Conservation (phyloP, 2,113 vertebrate species). For the Takifugu bimaculatus region DNA sequence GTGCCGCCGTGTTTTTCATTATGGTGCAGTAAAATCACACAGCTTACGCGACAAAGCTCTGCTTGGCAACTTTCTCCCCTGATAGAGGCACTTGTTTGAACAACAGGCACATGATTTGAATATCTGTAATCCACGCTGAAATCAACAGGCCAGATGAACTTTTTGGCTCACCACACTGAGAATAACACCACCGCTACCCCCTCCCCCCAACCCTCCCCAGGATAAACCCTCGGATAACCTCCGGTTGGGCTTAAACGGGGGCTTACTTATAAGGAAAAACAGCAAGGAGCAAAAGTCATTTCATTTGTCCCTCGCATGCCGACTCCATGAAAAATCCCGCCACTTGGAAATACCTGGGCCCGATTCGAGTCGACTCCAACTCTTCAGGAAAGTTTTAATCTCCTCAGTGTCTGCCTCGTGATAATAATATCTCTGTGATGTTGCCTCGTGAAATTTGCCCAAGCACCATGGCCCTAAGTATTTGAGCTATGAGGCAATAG, state of each 20-base stretch:
- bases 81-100: slow-evolving; percentile 75
- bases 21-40: slow-evolving; percentile 57
- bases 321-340: neutral
- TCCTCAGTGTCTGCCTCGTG: slow-evolving; percentile 44
- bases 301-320: slow-evolving; percentile 17
- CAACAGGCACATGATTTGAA: slow-evolving; percentile 75
- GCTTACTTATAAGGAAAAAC: slow-evolving; percentile 26
- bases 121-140: slow-evolving; percentile 74
- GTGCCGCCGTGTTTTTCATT: slow-evolving; percentile 54
- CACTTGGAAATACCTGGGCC: slow-evolving; percentile 31
- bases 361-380: slow-evolving; percentile 41
- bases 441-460: slow-evolving; percentile 72
- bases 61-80: slow-evolving; percentile 72
- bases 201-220: neutral
- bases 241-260: slow-evolving; percentile 47
- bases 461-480: slow-evolving; percentile 71
- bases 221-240: slow-evolving; percentile 68
- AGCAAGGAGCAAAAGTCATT: slow-evolving; percentile 43
- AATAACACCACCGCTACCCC: neutral
- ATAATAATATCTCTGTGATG: slow-evolving; percentile 64
- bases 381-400: slow-evolving; percentile 71
- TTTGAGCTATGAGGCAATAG: slow-evolving; percentile 77
- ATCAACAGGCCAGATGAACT: slow-evolving; percentile 78
- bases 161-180: slow-evolving; percentile 71
- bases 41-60: slow-evolving; percentile 71